Conservation (phyloP, 2,888 invertebrate species). For the Prosopocoilus inquinatus region DNA sequence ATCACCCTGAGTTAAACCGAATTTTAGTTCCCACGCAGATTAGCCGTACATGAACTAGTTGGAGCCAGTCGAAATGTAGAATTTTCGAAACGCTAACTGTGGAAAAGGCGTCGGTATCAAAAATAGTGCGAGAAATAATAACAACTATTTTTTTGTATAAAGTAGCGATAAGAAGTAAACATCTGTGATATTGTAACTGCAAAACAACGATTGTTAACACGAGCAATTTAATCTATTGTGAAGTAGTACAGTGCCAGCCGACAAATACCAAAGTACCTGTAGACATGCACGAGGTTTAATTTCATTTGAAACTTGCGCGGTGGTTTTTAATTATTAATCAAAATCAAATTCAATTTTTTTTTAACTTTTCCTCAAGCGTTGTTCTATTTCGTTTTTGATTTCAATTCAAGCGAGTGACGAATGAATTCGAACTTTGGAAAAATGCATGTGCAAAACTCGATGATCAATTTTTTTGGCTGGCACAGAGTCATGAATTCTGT, state of each 20-base stretch:
- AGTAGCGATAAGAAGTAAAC: conserved; percentile 50
- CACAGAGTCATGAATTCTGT: neutral
- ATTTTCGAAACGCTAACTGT: no score
- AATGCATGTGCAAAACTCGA: neutral
- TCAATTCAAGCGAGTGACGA: no score
- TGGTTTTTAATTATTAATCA: no score
- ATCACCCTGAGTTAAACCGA: no score
- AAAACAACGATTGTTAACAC: conserved; percentile 41
- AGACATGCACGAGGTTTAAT: conserved; percentile 10
- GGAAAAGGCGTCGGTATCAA: neutral
- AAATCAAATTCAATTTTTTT: no score
- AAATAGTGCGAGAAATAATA: conserved; percentile 3
- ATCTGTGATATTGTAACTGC: conserved; percentile 50
- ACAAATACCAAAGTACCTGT: conserved; percentile 25
- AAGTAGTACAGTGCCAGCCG: conserved; percentile 1
- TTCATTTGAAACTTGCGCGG: neutral
- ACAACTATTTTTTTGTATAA: conserved; percentile 27
- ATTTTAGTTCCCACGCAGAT: no score
- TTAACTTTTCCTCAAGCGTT: no score
- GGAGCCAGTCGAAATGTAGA: no score
- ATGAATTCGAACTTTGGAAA: no score
- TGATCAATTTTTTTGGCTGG: conserved; percentile 1
- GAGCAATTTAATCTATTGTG: conserved; percentile 7
- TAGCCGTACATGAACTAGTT: no score
- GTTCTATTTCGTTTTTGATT: no score